phyloP scores from a whole-genome alignment of 2,888 invertebrate species.

The Iphiclides podalirius region DNA sequence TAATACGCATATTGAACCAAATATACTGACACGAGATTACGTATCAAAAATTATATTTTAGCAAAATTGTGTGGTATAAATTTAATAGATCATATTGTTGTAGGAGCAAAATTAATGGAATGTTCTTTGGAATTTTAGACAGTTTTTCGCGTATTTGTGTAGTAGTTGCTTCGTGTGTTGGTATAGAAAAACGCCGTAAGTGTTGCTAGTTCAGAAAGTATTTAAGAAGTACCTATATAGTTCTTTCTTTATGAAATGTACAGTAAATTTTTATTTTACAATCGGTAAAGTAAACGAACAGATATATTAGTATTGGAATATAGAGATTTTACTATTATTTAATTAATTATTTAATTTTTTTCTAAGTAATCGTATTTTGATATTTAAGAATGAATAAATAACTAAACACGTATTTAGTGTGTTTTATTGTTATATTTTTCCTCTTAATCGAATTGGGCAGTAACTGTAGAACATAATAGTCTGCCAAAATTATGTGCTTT shows the following conservation, averaged over 20 bases:
- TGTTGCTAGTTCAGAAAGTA: slow-evolving; percentile 23
- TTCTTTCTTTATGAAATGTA: slow-evolving; percentile 17
- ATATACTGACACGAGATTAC: background rate
- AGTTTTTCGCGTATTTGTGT: background rate
- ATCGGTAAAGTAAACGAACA: slow-evolving; percentile 6
- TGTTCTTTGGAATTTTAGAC: slow-evolving; percentile 7
- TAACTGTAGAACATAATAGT: no score
- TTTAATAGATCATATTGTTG: background rate
- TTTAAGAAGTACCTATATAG: slow-evolving; percentile 10
- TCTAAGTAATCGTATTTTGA: slow-evolving; percentile 43
- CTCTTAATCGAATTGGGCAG: no score
- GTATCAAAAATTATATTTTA: slow-evolving; percentile 1
- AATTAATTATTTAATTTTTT: slow-evolving; percentile 33
- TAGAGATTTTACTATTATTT: slow-evolving; percentile 27
- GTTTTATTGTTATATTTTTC: slow-evolving; percentile 16
- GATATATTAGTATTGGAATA: slow-evolving; percentile 14
- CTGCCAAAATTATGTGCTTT: no score
- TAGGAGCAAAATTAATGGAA: slow-evolving; percentile 5
- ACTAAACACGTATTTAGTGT: slow-evolving; percentile 34
- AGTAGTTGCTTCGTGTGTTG: slow-evolving; percentile 30
- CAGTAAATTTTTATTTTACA: slow-evolving; percentile 15
- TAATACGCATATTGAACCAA: slow-evolving; percentile 1
- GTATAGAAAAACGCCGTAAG: slow-evolving; percentile 18
- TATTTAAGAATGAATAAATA: slow-evolving; percentile 44
- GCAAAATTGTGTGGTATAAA: background rate